Base-by-base conservation (phyloP, 2,797 vertebrate genomes). In the Margarornis squamiger region DNA sequence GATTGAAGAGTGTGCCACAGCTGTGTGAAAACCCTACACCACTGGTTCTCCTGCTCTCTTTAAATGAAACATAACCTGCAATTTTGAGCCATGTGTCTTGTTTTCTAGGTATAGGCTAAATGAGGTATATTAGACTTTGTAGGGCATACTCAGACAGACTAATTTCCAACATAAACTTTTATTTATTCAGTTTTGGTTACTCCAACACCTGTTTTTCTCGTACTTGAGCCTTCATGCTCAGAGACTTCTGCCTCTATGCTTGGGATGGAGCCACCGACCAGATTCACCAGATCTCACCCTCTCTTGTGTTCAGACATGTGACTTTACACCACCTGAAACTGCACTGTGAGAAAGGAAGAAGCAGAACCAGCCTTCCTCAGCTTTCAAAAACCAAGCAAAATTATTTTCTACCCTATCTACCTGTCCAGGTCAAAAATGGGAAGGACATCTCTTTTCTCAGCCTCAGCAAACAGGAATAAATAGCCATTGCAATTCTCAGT, bases 21-120 rank as follows among this genome's bases (percentile, higher is more conserved):
- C 67, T 88, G 39, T 26, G 14, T 30, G 51, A 68, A 79, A 67
- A 2, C 20, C 21, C 14, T 14, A 32, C 6, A 32, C 30, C 45
- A 41, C 0, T n/a, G 46, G 29, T 26, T 66, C 58, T 70, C n/a
- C 46, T 63, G 6, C 7, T 82, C 14, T 52, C 76, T 30, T 65
- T 13, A 34, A 52, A 38, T 3, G 1, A 41, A 54, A 87, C 30
- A 32, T 7, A 62, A 68, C 23, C 16, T 24, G 16, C 7, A 70
- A 27, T 74, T 88, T 46, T 66, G 71, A 95, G 30, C 27, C 46
- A 57, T 0, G 0, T 10, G 3, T 16, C 59, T 43, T 18, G 1
- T 38, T 68, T 71, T 86, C 45, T 58, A 17, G 7, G 22, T 71
- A 34, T 43, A 49, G 27, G 6, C 20, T 84, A 77, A 65, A 16